Evolutionary conservation across 2,888 invertebrate species (phyloP), one percentile per base, ranked within the genome.

Genomic region (Rhabditoides inermis): DNA sequence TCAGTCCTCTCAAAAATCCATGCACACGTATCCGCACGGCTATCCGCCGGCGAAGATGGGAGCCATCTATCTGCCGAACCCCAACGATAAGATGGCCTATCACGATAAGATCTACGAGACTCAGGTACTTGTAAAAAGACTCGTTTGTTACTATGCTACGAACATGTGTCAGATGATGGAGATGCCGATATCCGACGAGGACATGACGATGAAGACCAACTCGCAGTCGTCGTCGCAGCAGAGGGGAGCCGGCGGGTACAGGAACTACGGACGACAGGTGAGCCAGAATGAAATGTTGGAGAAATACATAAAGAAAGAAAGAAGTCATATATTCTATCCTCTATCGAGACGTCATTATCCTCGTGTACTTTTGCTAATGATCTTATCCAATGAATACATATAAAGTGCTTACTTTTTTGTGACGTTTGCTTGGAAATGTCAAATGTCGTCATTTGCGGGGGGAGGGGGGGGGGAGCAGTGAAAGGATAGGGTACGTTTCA

Each of bases 121-220:
- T 15, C 70, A 69, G 59, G 69, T 69, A 44, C 44, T 23, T 39
- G 23, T 23, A 22, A 15, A 22, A 46, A 45, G n/a, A 48, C 4
- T 26, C n/a, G n/a, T n/a, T n/a, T n/a, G n/a, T n/a, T n/a, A n/a
- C n/a, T n/a, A n/a, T n/a, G n/a, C n/a, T 22, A 7, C 32, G 6
- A 41, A 42, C 22, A 7, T 20, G n/a, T 44, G 58, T 5, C 57
- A 75, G 69, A 72, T 73, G 64, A 49, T 73, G 52, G 73, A 76
- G 46, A 59, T 76, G 64, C 66, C 72, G n/a, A 70, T 76, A 27
- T 67, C 75, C 7, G 76, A 76, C 41, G 76, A 76, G 39, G 69
- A 72, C 42, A 51, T 68, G 45, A 62, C 70, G 41, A 51, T 72
- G 54, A 71, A 69, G 50, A 63, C 64, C 47, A 64, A 68, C 26